phyloP scores from a whole-genome alignment of 1,140 invertebrate species.

The Propsilocerus akamusi region DNA sequence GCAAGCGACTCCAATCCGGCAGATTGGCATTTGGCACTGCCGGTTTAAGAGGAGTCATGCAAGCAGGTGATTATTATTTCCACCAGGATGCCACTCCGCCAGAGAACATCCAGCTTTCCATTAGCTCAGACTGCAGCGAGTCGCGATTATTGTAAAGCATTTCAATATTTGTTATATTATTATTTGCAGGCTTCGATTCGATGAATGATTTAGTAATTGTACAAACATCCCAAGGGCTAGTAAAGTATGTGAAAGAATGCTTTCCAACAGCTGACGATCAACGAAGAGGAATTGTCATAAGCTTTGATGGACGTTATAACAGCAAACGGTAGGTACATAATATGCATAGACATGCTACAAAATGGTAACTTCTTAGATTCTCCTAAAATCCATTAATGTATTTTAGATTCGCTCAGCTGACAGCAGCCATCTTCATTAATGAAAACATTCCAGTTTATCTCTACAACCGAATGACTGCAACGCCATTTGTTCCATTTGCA shows the following conservation, averaged over 20 bases:
- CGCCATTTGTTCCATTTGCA: constrained; percentile 81
- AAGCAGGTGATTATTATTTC: no score
- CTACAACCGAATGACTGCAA: constrained; percentile 67
- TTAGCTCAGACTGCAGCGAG: no score
- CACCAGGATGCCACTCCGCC: no score
- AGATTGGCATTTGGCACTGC: constrained; percentile 75
- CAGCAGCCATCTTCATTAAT: constrained; percentile 65
- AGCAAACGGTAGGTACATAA: constrained; percentile 49
- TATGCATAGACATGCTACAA: neutral
- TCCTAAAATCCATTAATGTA: constrained; percentile 4
- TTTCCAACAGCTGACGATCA: constrained; percentile 23
- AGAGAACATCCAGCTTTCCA: no score
- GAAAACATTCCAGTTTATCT: constrained; percentile 66
- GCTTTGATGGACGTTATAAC: constrained; percentile 90
- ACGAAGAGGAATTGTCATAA: constrained; percentile 65
- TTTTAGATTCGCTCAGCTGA: constrained; percentile 76
- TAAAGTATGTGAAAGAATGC: constrained; percentile 50
- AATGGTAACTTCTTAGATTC: neutral
- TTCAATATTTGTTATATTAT: no score
- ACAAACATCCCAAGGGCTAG: constrained; percentile 87
- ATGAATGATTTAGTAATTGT: constrained; percentile 98
- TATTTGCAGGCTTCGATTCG: constrained; percentile 75
- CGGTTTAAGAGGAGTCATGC: constrained; percentile 80
- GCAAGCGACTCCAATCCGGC: constrained; percentile 37
- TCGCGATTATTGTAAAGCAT: no score